phyloP scores from a whole-genome alignment of 2,113 vertebrate genomes.

The Electrona antarctica region DNA sequence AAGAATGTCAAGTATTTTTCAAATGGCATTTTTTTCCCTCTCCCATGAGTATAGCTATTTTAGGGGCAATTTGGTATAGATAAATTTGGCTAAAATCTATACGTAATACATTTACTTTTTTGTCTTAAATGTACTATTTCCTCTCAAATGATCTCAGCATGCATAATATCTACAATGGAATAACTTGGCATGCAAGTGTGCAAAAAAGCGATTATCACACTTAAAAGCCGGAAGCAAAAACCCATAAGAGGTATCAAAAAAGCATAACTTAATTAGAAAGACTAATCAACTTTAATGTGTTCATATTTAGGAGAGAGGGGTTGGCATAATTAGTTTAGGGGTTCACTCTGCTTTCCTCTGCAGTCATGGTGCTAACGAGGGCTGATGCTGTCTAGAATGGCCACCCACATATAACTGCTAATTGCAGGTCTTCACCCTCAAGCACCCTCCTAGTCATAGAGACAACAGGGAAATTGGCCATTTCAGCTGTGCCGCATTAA shows the following conservation, averaged over 20 bases:
- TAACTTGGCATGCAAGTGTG: conserved; percentile 56
- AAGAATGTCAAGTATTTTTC: conserved; percentile 15
- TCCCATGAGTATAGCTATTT: not conserved
- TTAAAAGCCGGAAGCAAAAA: conserved; percentile 71
- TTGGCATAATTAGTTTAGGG: conserved; percentile 70
- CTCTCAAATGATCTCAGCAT: conserved; percentile 9
- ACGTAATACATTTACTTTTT: too few species aligned
- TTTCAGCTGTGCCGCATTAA: conserved; percentile 76
- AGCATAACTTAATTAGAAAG: conserved; percentile 82
- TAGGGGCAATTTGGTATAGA: not conserved
- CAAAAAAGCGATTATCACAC: conserved; percentile 80
- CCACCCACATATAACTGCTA: conserved; percentile 80
- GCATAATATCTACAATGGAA: conserved; percentile 27
- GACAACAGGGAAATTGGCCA: conserved; percentile 76
- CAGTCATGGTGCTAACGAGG: conserved; percentile 75
- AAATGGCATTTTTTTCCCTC: not conserved
- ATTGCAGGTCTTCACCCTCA: conserved; percentile 80
- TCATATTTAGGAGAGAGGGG: conserved; percentile 76
- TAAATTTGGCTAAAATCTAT: too few species aligned
- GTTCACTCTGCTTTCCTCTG: conserved; percentile 65
- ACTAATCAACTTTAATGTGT: conserved; percentile 82
- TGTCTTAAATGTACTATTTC: not conserved
- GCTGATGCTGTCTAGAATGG: conserved; percentile 73
- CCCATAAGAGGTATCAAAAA: conserved; percentile 73
- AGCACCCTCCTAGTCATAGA: conserved; percentile 76